A percentile compares a stretch with the other conserved stretches of the same genome.
Conservation (phyloP, 2,888 invertebrate species). For the Latrodectus hesperus region DNA sequence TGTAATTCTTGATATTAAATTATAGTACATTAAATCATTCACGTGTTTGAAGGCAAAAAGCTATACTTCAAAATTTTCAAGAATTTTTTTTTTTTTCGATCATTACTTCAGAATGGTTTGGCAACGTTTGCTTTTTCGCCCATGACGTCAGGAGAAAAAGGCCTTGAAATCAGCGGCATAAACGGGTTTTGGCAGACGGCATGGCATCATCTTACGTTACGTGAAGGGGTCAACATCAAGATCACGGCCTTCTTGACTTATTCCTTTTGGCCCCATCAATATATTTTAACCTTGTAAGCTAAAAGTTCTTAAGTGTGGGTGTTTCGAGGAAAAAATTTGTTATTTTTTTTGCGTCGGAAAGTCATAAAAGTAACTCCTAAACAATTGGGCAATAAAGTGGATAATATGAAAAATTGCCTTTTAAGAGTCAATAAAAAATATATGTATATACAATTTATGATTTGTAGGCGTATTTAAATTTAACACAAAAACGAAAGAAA, state of each 20-base stretch:
- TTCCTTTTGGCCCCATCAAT: constrained; percentile 7
- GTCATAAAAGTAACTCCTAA: no score
- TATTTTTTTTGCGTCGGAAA: no score
- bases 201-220: constrained; percentile 59
- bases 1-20: neutral
- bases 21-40: neutral
- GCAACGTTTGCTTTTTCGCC: constrained; percentile 17
- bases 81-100: neutral
- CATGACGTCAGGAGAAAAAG: constrained; percentile 41
- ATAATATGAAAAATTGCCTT: no score
- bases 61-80: neutral
- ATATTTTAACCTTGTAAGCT: constrained; percentile 2
- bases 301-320: neutral
- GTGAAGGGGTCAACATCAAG: constrained; percentile 51
- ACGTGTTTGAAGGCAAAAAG: no score
- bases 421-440: no score
- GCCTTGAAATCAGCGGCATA: constrained; percentile 34
- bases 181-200: constrained; percentile 64
- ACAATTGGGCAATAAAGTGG: no score
- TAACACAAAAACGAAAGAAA: no score
- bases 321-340: neutral
- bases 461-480: no score
- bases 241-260: constrained; percentile 54
- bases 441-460: no score
- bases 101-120: constrained; percentile 16